A percentile compares a stretch with the other conserved stretches of the same genome.
Evolutionary conservation across 2,888 invertebrate species (phyloP).

Genomic region (Pyrrhia umbra): DNA sequence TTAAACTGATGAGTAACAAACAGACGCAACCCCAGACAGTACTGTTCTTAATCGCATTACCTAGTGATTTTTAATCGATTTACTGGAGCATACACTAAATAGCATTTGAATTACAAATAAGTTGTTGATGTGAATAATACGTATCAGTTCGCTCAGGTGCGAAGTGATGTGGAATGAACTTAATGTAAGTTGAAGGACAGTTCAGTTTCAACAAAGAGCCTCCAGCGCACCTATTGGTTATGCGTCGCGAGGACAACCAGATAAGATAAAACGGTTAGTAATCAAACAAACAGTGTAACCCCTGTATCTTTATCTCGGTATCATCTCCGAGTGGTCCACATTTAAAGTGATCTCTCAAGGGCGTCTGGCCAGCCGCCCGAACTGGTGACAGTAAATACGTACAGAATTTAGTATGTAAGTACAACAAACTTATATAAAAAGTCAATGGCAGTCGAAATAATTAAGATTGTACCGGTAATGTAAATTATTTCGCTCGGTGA

Average conservation of each 20-base stretch:
- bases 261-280: slow-evolving; percentile 65
- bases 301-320: slow-evolving; percentile 41
- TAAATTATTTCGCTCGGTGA: slow-evolving; percentile 28
- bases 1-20: slow-evolving; percentile 26
- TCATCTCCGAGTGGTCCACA: slow-evolving; percentile 62
- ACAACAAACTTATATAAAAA: background rate
- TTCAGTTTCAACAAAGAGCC: slow-evolving; percentile 59
- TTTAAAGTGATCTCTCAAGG: slow-evolving; percentile 69
- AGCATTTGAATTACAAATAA: slow-evolving; percentile 64
- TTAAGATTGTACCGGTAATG: slow-evolving; percentile 30
- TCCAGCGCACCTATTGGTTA: slow-evolving; percentile 39
- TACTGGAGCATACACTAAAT: slow-evolving; percentile 62
- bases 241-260: slow-evolving; percentile 40
- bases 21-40: slow-evolving; percentile 41
- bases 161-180: slow-evolving; percentile 59
- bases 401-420: background rate
- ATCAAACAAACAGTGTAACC: slow-evolving; percentile 54
- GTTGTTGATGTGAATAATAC: slow-evolving; percentile 46
- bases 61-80: slow-evolving; percentile 54
- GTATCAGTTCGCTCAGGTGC: slow-evolving; percentile 56
- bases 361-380: slow-evolving; percentile 30
- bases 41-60: slow-evolving; percentile 43
- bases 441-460: slow-evolving; percentile 1
- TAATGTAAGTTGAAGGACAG: slow-evolving; percentile 67
- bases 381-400: background rate